Conservation (phyloP, 2,888 invertebrate species). For the Archips crataeganus region DNA sequence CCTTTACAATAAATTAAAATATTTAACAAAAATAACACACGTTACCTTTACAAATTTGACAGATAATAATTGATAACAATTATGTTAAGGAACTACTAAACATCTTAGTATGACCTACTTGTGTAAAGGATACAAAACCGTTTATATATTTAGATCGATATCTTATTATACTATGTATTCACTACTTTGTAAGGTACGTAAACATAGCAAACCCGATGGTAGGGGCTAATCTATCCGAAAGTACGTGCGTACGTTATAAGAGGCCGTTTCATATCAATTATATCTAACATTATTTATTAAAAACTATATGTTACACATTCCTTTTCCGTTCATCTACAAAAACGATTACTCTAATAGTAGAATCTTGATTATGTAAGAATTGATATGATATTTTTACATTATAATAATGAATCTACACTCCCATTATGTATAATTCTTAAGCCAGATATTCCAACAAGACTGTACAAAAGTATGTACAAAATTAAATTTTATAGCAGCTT, state of each 20-base stretch:
- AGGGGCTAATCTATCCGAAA: constrained; percentile 75
- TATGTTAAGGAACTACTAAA: constrained; percentile 35
- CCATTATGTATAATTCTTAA: constrained; percentile 48
- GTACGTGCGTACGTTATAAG: constrained; percentile 66
- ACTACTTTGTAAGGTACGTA: constrained; percentile 48
- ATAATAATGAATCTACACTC: constrained; percentile 16
- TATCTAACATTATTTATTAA: constrained; percentile 38
- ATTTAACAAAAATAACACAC: background rate
- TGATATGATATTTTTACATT: constrained; percentile 35
- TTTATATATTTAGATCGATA: constrained; percentile 45
- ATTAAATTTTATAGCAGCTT: constrained; percentile 50
- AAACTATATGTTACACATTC: constrained; percentile 38
- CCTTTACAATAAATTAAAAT: background rate
- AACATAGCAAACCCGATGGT: constrained; percentile 56
- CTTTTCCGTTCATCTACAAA: constrained; percentile 17
- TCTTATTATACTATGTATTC: constrained; percentile 31
- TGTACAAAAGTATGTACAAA: constrained; percentile 78
- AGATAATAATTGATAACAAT: constrained; percentile 2
- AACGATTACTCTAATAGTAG: constrained; percentile 9
- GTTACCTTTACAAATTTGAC: background rate
- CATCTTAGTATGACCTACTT: constrained; percentile 40
- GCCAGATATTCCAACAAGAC: constrained; percentile 66
- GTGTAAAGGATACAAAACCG: constrained; percentile 59
- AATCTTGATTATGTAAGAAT: constrained; percentile 33
- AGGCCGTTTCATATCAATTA: constrained; percentile 61